phyloP scores from a whole-genome alignment of 92 coral and sea anemone species.

The Zoanthus solanderi region DNA sequence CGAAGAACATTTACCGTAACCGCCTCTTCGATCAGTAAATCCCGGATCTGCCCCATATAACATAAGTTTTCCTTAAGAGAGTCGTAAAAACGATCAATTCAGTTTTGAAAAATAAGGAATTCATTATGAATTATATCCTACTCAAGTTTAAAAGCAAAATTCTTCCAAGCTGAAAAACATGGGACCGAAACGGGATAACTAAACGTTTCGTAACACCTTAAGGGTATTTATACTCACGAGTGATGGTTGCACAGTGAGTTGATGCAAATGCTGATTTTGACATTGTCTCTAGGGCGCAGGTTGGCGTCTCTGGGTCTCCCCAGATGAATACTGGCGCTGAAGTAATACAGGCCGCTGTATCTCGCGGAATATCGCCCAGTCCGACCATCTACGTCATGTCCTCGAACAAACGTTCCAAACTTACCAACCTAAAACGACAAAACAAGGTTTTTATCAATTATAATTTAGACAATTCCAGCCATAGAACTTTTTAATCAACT shows the following conservation, averaged over 20 bases:
- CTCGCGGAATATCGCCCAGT: conserved; percentile 87
- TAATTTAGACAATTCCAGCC: neutral
- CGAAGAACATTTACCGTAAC: no score
- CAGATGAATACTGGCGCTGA: conserved; percentile 77
- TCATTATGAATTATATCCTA: no score
- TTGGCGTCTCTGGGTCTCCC: conserved; percentile 92
- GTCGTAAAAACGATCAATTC: no score
- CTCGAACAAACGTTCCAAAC: conserved; percentile 94
- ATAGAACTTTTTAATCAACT: no score
- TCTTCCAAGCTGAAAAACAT: no score
- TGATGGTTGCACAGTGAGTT: conserved; percentile 91
- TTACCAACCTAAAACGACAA: conserved; percentile 74
- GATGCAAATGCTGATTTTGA: conserved; percentile 94
- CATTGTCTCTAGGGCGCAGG: conserved; percentile 96
- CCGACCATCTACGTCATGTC: conserved; percentile 83
- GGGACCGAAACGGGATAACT: no score
- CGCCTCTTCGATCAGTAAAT: no score
- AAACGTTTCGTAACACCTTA: no score
- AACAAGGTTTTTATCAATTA: neutral
- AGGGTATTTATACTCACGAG: conserved; percentile 72
- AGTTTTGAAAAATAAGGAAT: no score
- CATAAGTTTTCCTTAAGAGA: no score
- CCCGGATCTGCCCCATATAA: no score
- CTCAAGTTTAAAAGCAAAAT: no score
- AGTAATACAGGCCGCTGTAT: conserved; percentile 91